Evolutionary conservation across 2,888 invertebrate genomes (phyloP), one percentile per base, ranked within the genome.

Genomic region (Gandaritis pyraliata): DNA sequence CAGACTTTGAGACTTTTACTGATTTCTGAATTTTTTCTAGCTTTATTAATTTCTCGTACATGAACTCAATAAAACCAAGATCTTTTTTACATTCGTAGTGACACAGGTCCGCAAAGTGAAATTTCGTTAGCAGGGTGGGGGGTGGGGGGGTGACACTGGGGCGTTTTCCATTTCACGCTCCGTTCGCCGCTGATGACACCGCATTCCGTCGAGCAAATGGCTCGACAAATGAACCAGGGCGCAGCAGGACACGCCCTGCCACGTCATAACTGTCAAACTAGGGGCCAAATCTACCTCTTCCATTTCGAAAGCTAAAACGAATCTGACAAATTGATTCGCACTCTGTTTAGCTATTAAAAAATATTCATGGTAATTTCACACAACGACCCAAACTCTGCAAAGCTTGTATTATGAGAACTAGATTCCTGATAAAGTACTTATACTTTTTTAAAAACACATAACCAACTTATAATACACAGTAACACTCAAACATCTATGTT

Each of bases 161-260:
- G 92, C 91, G 91, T 92, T 85, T 92, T 91, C 92, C 87, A 92
- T 92, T 92, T 86, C 90, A 92, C 92, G 92, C 86, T 90, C 87
- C 87, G 87, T 84, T 90, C 86, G 73, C 70, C 82, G 73, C 87
- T 92, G 91, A 92, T 92, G 92, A 91, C 91, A 88, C 87, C 84
- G 89, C 92, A 92, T 92, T 90, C 92, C 91, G 73, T 68, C 73
- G 79, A 81, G 82, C 89, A 91, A 91, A 92, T 92, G 91, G 91
- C 80, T 89, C 92, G 90, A 84, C 90, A 90, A 91, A 92, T 90
- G 90, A 88, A 91, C 78, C 75, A 85, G 85, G 86, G 86, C 82
- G 85, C 86, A 62, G 83, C 82, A 77, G 80, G 85, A 77, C 89
- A 88, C 91, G 91, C 91, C 91, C 88, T 76, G 74, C 74, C 71